Evolutionary conservation across 1,140 invertebrate genomes (phyloP).

Genomic region (Sitophilus oryzae): DNA sequence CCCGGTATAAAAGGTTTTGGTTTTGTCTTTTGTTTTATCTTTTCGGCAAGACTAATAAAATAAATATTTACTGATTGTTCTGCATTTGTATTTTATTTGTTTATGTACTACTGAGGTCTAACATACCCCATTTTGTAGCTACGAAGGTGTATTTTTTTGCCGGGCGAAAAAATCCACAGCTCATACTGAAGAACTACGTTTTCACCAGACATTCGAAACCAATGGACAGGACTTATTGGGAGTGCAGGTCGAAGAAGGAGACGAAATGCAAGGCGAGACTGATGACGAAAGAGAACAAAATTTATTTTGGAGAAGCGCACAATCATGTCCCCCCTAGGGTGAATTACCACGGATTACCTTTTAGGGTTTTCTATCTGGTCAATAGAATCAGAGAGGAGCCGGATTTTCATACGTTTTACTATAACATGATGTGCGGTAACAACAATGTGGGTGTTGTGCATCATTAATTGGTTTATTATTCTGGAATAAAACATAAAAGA

Average conservation of each 20-base stretch:
- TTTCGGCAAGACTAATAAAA: no score
- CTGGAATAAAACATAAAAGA: no score
- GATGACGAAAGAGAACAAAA: constrained; percentile 22
- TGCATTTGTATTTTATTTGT: no score
- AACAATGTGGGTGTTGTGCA: no score
- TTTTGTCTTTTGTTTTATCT: no score
- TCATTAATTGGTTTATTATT: no score
- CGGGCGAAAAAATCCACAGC: constrained; percentile 29
- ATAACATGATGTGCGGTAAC: constrained; percentile 12
- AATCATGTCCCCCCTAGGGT: constrained; percentile 27
- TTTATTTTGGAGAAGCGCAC: constrained; percentile 25
- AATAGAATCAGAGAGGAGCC: constrained; percentile 14
- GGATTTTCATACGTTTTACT: constrained; percentile 22
- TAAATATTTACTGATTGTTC: no score
- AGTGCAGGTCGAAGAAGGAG: constrained; percentile 28
- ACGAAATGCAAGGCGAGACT: constrained; percentile 29
- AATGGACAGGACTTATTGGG: constrained; percentile 29
- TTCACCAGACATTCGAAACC: constrained; percentile 25
- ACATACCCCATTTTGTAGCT: constrained; percentile 29
- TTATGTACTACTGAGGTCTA: no score
- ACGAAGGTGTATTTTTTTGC: constrained; percentile 28
- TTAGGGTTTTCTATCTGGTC: constrained; percentile 15
- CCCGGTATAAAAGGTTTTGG: no score
- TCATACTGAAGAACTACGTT: constrained; percentile 29
- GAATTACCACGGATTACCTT: constrained; percentile 19